Evolutionary conservation across 2,113 vertebrate genomes (phyloP).

Genomic region (Erythrocercus mccallii): DNA sequence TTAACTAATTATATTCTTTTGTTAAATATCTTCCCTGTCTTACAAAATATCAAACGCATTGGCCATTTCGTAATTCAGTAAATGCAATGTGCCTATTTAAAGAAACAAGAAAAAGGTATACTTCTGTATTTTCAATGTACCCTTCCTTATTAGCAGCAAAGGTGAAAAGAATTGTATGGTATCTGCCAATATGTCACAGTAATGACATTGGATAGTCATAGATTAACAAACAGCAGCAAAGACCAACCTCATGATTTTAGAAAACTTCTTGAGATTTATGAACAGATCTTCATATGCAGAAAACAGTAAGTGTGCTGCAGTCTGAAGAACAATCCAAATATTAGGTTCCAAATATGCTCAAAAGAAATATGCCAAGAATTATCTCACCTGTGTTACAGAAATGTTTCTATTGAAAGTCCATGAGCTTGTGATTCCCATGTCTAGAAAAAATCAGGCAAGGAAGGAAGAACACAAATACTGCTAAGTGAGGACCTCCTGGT

Average conservation of each 20-base stretch:
- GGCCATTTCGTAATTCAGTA: background rate
- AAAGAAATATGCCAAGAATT: background rate
- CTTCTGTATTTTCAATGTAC: background rate
- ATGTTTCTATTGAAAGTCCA: background rate
- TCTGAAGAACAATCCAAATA: background rate
- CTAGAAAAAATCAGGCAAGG: background rate
- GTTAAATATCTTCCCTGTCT: background rate
- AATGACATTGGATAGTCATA: background rate
- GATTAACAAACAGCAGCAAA: slow-evolving; percentile 5
- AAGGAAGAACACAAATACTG: accelerated
- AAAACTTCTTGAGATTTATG: background rate
- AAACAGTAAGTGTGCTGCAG: background rate
- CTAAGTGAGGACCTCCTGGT: background rate
- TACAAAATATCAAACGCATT: background rate
- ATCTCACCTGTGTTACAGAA: background rate
- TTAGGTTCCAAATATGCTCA: background rate
- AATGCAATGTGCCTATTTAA: background rate
- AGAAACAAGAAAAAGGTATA: background rate
- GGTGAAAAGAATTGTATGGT: background rate
- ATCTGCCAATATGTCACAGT: background rate
- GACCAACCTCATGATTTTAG: slow-evolving; percentile 8
- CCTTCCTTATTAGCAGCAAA: background rate
- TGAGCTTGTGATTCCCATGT: accelerated
- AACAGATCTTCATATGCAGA: background rate
- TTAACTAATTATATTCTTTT: background rate